phyloP scores from a whole-genome alignment of 1,140 invertebrate species.

The Meloidogyne exigua region DNA sequence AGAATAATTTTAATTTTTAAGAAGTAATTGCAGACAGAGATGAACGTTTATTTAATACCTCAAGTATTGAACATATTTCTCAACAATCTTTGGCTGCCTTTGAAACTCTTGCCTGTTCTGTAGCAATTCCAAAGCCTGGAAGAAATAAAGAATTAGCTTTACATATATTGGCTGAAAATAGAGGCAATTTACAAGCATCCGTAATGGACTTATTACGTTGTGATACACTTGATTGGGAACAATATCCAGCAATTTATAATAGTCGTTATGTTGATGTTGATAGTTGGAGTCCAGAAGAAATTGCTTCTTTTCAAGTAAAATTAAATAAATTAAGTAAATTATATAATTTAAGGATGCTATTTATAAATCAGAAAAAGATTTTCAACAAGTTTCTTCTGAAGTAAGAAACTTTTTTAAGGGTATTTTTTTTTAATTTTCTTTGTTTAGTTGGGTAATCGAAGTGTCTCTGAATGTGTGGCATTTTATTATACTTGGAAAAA shows the following conservation, averaged over 20 bases:
- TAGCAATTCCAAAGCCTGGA: slow-evolving; percentile 72
- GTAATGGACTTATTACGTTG: slow-evolving; percentile 60
- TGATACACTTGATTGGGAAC: slow-evolving; percentile 72
- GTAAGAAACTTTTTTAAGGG: slow-evolving; percentile 67
- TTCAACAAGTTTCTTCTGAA: slow-evolving; percentile 80
- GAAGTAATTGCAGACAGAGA: slow-evolving; percentile 58
- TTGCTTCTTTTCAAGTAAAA: slow-evolving; percentile 30
- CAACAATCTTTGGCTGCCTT: slow-evolving; percentile 60
- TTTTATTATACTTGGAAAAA: slow-evolving; percentile 99
- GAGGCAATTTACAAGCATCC: slow-evolving; percentile 61
- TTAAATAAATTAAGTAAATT: slow-evolving; percentile 64
- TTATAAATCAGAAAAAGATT: slow-evolving; percentile 87
- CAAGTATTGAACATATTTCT: slow-evolving; percentile 53
- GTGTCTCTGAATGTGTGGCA: slow-evolving; percentile 87
- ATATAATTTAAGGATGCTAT: slow-evolving; percentile 82
- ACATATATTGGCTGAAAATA: slow-evolving; percentile 73
- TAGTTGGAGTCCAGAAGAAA: slow-evolving; percentile 47
- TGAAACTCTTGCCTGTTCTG: slow-evolving; percentile 78
- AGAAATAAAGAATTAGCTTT: slow-evolving; percentile 90
- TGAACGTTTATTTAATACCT: slow-evolving; percentile 59
- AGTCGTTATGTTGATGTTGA: slow-evolving; percentile 67
- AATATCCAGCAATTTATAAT: slow-evolving; percentile 74
- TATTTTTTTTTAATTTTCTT: slow-evolving; percentile 19
- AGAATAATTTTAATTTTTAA: neutral
- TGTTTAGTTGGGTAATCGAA: slow-evolving; percentile 78